Percentiles rank a stretch among this genome's conserved stretches.
Evolutionary conservation across 1,140 invertebrate genomes (phyloP).

Genomic region (Drosophila saltans): DNA sequence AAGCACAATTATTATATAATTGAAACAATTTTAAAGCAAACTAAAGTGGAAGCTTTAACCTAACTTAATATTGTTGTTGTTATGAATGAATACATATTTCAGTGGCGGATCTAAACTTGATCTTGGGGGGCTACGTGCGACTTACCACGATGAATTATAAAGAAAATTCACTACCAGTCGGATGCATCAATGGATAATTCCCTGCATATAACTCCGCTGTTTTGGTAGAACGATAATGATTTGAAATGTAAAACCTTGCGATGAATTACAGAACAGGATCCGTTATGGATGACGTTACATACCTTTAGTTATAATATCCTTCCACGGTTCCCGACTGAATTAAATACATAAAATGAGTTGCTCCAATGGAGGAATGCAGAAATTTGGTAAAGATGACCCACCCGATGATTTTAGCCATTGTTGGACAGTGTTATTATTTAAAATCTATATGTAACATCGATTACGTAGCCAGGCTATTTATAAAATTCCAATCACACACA

Average conservation of each 20-base stretch:
- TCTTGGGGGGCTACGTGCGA: not conserved
- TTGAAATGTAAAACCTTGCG: not conserved
- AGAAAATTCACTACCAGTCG: not conserved
- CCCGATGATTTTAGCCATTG: not conserved
- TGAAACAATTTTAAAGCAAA: too few relatives aligned
- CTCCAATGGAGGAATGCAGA: too few relatives aligned
- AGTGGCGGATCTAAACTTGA: too few relatives aligned
- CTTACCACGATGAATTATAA: not conserved
- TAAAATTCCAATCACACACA: conserved; percentile 56
- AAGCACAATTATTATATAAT: too few relatives aligned
- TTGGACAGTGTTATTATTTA: conserved; percentile 45
- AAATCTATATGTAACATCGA: conserved; percentile 59
- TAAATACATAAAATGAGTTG: too few relatives aligned
- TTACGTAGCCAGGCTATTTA: conserved; percentile 74
- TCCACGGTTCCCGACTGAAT: too few relatives aligned
- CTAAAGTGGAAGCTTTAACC: too few relatives aligned
- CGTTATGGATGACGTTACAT: not conserved
- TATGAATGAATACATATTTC: too few relatives aligned
- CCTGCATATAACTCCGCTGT: not conserved
- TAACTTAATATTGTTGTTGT: too few relatives aligned
- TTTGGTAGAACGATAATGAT: not conserved
- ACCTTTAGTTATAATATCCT: not conserved
- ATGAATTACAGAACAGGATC: too few relatives aligned
- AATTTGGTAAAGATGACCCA: not conserved
- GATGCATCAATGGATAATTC: not conserved